These are phyloP conservation scores for Pseudomyrmex dendroicus DNA, from an alignment of 1,140 invertebrate genomes.

Conservation along the genomic window DNA sequence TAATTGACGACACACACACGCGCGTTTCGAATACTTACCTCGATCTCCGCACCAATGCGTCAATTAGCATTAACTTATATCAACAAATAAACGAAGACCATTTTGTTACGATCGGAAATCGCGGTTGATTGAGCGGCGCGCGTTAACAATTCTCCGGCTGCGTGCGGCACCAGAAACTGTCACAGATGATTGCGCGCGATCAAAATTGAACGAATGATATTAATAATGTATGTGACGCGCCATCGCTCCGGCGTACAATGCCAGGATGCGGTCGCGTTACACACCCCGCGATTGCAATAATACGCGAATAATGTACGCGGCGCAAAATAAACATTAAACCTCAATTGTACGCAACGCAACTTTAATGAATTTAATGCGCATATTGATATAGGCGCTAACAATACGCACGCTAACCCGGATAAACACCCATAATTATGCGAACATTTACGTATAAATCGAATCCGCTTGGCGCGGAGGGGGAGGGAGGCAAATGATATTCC, in stretches of 20 bases:
- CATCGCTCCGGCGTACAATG: not conserved
- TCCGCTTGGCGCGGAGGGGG: not conserved
- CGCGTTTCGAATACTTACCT: too few relatives aligned
- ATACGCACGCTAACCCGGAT: slow-evolving; percentile 54
- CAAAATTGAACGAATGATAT: slow-evolving; percentile 44
- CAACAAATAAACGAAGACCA: not conserved
- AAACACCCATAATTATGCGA: slow-evolving; percentile 63
- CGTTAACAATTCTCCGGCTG: slow-evolving; percentile 1
- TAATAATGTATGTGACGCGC: slow-evolving; percentile 53
- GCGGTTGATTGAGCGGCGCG: not conserved
- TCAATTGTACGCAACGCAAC: slow-evolving; percentile 43
- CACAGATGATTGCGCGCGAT: slow-evolving; percentile 16
- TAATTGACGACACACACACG: not conserved
- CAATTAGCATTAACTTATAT: slow-evolving; percentile 9
- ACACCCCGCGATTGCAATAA: slow-evolving; percentile 38
- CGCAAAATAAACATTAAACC: slow-evolving; percentile 65
- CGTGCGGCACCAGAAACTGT: not conserved
- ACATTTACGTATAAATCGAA: slow-evolving; percentile 58
- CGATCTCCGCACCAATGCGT: too few relatives aligned
- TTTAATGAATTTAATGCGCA: slow-evolving; percentile 62
- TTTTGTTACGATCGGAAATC: not conserved
- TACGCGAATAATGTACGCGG: slow-evolving; percentile 36
- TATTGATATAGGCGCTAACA: slow-evolving; percentile 54
- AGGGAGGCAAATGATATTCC: not conserved
- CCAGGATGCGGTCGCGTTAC: not conserved